phyloP scores from a whole-genome alignment of 2,113 vertebrate species.

The Furnarius figulus region DNA sequence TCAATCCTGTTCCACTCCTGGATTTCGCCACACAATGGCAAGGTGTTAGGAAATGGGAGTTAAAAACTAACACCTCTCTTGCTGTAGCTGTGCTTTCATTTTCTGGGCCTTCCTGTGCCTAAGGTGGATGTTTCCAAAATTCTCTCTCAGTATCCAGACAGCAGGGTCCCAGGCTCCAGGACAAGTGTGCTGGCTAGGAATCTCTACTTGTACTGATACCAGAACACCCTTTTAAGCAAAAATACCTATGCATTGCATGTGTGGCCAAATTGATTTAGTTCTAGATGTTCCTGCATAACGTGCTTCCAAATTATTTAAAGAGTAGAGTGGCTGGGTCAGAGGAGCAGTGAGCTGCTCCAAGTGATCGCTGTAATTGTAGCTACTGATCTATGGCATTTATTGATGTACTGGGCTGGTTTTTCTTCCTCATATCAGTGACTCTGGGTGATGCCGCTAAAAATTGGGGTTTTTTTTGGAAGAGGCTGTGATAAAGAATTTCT shows the following conservation, averaged over 20 bases:
- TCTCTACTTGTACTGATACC: no score
- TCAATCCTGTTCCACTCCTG: background rate
- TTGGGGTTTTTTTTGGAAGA: background rate
- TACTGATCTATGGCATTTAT: background rate
- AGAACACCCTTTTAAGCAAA: background rate
- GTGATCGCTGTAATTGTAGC: background rate
- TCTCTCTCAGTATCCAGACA: background rate
- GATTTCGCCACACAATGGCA: background rate
- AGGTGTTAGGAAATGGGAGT: background rate
- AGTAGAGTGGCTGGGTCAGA: background rate
- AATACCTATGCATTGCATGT: background rate
- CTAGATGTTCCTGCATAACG: background rate
- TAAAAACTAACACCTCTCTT: background rate
- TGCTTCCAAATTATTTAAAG: background rate
- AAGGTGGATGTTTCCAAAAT: background rate
- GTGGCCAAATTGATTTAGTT: background rate
- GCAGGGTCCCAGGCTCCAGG: background rate
- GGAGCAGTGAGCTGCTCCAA: background rate
- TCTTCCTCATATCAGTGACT: accelerated
- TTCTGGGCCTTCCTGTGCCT: background rate
- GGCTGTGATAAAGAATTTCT: background rate
- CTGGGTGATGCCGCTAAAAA: background rate
- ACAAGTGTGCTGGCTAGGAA: background rate
- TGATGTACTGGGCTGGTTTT: background rate
- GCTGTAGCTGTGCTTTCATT: background rate